A percentile compares a stretch with the other conserved stretches of the same genome.
phyloP scores from a whole-genome alignment of 2,888 invertebrate species.

The Hedychridium roseum region DNA sequence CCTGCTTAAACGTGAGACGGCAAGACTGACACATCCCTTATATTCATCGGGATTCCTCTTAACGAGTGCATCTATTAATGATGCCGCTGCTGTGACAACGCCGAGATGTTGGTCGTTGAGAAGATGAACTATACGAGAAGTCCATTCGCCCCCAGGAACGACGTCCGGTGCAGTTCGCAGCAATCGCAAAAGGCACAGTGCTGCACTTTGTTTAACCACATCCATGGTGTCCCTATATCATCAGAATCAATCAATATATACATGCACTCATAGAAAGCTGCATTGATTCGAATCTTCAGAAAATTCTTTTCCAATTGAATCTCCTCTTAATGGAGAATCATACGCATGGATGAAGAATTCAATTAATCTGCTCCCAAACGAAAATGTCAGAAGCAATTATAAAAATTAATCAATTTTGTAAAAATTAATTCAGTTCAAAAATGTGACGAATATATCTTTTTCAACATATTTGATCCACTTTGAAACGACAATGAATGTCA shows the following conservation, averaged over 20 bases:
- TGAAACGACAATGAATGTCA: no score
- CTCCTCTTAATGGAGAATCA: no score
- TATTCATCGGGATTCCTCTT: conserved; percentile 99
- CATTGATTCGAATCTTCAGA: no score
- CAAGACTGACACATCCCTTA: conserved; percentile 97
- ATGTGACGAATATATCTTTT: no score
- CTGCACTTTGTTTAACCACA: conserved; percentile 99
- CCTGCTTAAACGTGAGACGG: conserved; percentile 95
- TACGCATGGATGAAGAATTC: no score
- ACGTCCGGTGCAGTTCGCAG: conserved; percentile 96
- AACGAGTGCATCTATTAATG: conserved; percentile 96
- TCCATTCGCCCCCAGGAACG: conserved; percentile 98
- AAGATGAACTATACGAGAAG: conserved; percentile 96
- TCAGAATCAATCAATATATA: background rate
- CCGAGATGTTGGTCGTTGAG: conserved; percentile 99
- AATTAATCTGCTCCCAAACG: no score
- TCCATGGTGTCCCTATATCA: conserved; percentile 92
- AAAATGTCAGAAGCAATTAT: no score
- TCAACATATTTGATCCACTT: no score
- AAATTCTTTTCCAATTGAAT: no score
- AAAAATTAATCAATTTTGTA: no score
- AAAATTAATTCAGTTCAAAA: no score
- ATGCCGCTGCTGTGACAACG: conserved; percentile 98
- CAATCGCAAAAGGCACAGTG: conserved; percentile 91
- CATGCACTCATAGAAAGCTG: no score